Base-by-base conservation (phyloP, 2,797 vertebrate genomes). In the Enteromius anoplus region DNA sequence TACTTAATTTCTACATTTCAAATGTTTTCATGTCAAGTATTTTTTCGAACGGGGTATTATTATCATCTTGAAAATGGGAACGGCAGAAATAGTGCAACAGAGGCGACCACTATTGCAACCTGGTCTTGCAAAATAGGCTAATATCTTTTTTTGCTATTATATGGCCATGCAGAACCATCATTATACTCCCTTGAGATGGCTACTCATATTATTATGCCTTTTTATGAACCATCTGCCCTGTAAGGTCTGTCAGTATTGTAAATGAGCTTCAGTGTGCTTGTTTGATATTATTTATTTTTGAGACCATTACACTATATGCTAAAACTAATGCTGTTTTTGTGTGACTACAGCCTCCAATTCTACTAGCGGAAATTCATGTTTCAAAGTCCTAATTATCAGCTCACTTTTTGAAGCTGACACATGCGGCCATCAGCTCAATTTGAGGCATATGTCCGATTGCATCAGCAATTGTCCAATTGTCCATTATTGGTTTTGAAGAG, bases 381-480 rank as follows among this genome's bases (percentile, higher is more conserved):
- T 80, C 23, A 58, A 70, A 80, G 10, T 80, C n/a, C 34, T 58
- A 70, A 80, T 80, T 70, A 29, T 70, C 51, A 70, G 64, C 10
- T 51, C 37, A 45, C 17, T 70, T 80, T 26, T 45, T 71, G 51
- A 29, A 80, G 37, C 32, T n/a, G 76, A 78, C 11, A 45, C 75
- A 65, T 66, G 32, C 77, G 19, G 40, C 21, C 53, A 60, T 62
- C n/a, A 7, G 42, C 40, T 51, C 40, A 32, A 47, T 47, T 40
- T 49, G 42, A 42, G 40, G 49, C 21, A 19, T 72, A 29, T 64
- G 40, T 49, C 19, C 5, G 3, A 42, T 23, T 37, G 10, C 3
- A 9, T 21, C 37, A 26, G 5, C 8, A 49, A 23, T 34, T 80
- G 10, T 68, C 10, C 23, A 60, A 4, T 29, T 62, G 62, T 19